Percentiles rank a stretch among this genome's conserved stretches.
These are phyloP conservation scores for Cacoxenus indagator DNA, from an alignment of 2,888 invertebrate genomes.

Conservation along the genomic window DNA sequence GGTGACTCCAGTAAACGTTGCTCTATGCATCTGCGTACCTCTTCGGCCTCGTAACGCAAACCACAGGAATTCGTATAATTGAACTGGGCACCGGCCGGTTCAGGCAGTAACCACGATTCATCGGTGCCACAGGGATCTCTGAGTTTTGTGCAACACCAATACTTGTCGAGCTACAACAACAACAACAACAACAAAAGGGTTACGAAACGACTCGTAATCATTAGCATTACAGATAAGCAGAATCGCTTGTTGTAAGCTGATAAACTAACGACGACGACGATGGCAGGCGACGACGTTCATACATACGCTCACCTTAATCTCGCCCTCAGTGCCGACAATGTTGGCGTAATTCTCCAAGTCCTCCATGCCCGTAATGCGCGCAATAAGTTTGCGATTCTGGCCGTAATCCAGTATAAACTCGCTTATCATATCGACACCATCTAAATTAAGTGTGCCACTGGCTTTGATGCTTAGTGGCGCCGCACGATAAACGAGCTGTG, in stretches of 20 bases:
- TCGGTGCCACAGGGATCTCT: conserved; percentile 74
- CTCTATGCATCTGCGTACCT: conserved; percentile 79
- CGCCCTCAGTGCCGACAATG: conserved; percentile 67
- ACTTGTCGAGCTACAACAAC: conserved; percentile 71
- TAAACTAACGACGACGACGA: not conserved
- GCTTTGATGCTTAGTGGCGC: conserved; percentile 80
- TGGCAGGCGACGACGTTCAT: no score
- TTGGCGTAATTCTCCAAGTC: conserved; percentile 59
- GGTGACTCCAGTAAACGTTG: conserved; percentile 79
- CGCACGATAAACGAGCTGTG: conserved; percentile 78
- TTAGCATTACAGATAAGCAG: not conserved
- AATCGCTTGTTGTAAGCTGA: not conserved
- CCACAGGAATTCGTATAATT: conserved; percentile 81
- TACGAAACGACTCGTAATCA: not conserved
- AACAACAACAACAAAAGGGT: not conserved
- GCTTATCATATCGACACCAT: conserved; percentile 76
- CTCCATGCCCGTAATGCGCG: conserved; percentile 56
- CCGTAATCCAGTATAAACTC: conserved; percentile 62
- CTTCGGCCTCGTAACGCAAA: conserved; percentile 81
- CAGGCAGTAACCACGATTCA: conserved; percentile 76
- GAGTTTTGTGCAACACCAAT: conserved; percentile 68
- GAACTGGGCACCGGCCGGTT: conserved; percentile 72
- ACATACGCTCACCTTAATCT: conserved; percentile 61
- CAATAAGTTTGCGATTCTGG: conserved; percentile 55
- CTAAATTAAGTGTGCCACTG: conserved; percentile 78